Conservation (phyloP, 2,797 vertebrate species). For the Tangara arthus region DNA sequence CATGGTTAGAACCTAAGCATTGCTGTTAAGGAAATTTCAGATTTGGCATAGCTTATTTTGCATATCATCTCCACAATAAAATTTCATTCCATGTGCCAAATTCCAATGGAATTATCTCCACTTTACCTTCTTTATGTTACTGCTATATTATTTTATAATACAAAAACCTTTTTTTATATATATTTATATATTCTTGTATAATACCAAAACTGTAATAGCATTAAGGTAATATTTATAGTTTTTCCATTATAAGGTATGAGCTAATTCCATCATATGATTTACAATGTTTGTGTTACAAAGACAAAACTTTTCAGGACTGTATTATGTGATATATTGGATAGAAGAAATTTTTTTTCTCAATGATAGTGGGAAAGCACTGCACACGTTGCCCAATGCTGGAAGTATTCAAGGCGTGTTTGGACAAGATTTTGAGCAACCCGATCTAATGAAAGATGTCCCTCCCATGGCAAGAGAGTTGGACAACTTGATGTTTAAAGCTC, state of each 20-base stretch:
- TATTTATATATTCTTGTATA: not conserved
- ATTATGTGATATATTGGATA: not conserved
- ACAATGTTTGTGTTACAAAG: not conserved
- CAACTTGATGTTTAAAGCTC: not conserved
- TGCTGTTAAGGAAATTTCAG: not conserved
- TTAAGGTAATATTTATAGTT: not conserved
- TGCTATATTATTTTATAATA: not conserved
- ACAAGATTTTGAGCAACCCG: accelerated
- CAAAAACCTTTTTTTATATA: not conserved
- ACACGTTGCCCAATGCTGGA: not conserved
- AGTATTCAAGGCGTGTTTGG: not conserved
- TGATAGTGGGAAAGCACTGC: not conserved
- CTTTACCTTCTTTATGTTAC: not conserved
- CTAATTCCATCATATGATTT: not conserved
- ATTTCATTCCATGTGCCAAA: not conserved
- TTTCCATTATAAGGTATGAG: not conserved
- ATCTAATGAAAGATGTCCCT: not conserved
- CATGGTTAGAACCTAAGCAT: not conserved
- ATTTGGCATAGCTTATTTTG: not conserved
- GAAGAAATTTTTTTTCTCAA: not conserved
- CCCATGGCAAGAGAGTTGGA: accelerated
- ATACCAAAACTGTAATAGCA: not conserved
- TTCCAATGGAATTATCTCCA: not conserved
- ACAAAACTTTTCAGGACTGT: not conserved
- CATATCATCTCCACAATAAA: not conserved